Percentiles rank a stretch among this genome's conserved stretches.
phyloP scores from a whole-genome alignment of 2,113 vertebrate species.

The Ageneiosus marmoratus region DNA sequence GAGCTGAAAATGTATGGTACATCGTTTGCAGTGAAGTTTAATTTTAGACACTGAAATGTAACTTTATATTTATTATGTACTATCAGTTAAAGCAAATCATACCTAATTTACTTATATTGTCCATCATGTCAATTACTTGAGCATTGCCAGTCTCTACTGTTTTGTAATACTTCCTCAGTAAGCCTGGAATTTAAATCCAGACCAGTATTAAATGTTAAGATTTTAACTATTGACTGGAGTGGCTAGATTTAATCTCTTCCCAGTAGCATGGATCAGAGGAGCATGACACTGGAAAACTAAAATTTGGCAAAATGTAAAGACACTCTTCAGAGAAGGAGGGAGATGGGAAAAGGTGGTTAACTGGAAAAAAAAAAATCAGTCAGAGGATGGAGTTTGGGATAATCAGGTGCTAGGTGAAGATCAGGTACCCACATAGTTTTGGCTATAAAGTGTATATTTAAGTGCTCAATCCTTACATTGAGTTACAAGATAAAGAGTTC shows the following conservation, averaged over 20 bases:
- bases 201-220: slow-evolving; percentile 56
- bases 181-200: slow-evolving; percentile 17
- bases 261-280: slow-evolving; percentile 35
- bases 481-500: neutral
- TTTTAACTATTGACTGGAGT: slow-evolving; percentile 66
- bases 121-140: slow-evolving; percentile 40
- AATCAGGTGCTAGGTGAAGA: no score
- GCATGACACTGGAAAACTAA: slow-evolving; percentile 38
- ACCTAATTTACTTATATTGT: slow-evolving; percentile 29
- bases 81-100: no score
- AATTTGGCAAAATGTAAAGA: slow-evolving; percentile 28
- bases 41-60: neutral
- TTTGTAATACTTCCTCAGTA: neutral
- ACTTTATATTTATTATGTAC: neutral
- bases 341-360: slow-evolving; percentile 5
- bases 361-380: neutral
- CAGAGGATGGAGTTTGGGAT: no score
- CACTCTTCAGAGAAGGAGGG: neutral
- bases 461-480: neutral
- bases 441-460: neutral
- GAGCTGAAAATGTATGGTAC: neutral
- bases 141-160: slow-evolving; percentile 9
- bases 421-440: neutral
- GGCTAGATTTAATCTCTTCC: slow-evolving; percentile 58
- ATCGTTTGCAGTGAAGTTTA: no score